Base-by-base conservation (phyloP, 2,888 invertebrate species). In the Stenurella melanura region DNA sequence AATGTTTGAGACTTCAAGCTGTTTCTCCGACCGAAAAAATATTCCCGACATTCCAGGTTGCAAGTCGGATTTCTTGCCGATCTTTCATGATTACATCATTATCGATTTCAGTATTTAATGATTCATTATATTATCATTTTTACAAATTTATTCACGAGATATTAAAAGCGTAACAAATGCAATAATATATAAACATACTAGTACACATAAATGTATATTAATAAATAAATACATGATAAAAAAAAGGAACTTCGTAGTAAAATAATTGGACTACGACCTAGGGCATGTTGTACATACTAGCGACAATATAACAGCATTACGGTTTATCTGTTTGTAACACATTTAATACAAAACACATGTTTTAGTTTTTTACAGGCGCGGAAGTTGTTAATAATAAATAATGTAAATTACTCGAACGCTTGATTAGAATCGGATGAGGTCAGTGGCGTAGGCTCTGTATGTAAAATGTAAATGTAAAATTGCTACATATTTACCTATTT, bases 381-480 rank as follows among this genome's bases (percentile, higher is more conserved):
- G 70, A 70, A 70, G 70, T 60, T 42, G 60, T 60, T 70, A 70
- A 61, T 70, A 70, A 70, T 60, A 60, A 70, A 60, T 70, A 60
- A 60, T 70, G 26, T 70, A 26, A 70, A 58, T 26, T 19, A 34
- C 56, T 67, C 50, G 42, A 66, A 19, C 18, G 19, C 21, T 56
- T 15, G 19, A 68, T 68, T 56, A 68, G 56, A 68, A 21, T 68
- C 30, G 67, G 17, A 54, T 56, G 67, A 17, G 26, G n/a, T 17
- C 26, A 68, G 21, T 54, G 56, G 42, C 42, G 42, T 42, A 26
- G 21, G 42, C 9, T 38, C 1, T n/a, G n/a, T n/a, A n/a, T 38
- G 9, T 38, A 12, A 2, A 42, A 0, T 42, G 42, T 7, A 34
- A 7, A 7, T 34, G 7, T 7, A 34, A 34, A 26, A 26, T 6